Evolutionary conservation across 2,797 vertebrate species (phyloP).

Genomic region (Pangasius sanitwongsei): DNA sequence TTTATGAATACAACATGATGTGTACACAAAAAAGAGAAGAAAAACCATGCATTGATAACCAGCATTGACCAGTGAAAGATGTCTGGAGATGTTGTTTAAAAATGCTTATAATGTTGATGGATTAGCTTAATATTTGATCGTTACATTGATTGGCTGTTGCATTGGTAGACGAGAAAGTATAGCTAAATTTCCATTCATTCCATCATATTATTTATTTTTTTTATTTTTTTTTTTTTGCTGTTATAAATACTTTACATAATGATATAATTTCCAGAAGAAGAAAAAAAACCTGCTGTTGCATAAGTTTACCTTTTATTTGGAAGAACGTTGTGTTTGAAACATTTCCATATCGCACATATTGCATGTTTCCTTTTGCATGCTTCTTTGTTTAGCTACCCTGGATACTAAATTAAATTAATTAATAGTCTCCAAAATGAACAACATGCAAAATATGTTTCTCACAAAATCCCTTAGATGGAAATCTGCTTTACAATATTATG

Average conservation of each 20-base stretch:
- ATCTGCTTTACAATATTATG: not conserved
- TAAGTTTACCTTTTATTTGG: not conserved
- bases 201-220: not conserved
- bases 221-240: not conserved
- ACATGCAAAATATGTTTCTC: not conserved
- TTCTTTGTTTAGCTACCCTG: not conserved
- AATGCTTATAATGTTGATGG: not conserved
- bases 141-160: not conserved
- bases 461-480: not conserved
- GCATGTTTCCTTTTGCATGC: not conserved
- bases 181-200: not conserved
- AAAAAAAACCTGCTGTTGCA: not conserved
- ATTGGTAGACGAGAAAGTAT: not conserved
- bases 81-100: not conserved
- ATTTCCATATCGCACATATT: not conserved
- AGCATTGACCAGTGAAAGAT: not conserved
- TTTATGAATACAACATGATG: not conserved
- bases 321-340: not conserved
- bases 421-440: not conserved
- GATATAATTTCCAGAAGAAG: not conserved
- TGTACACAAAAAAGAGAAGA: not conserved
- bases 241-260: not conserved
- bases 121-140: not conserved
- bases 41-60: not conserved
- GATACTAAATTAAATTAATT: not conserved